Base-by-base conservation (phyloP, 30 jellyfish, hydroid and myxozoan genomes). In the Cassiopea xamachana region DNA sequence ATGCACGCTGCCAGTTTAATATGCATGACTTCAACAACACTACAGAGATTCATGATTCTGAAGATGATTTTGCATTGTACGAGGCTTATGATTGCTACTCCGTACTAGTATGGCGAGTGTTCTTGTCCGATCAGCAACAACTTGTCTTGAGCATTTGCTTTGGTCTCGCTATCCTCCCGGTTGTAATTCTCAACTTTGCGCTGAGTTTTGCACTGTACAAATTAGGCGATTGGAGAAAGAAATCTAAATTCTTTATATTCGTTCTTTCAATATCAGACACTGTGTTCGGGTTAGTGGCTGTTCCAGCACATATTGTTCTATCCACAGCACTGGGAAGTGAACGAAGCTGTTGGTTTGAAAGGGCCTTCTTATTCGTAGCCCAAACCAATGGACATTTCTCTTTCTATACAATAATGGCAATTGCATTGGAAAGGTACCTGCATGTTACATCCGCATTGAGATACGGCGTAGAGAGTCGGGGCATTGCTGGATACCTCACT, bases 261-360 rank as follows among this genome's bases (percentile, higher is more conserved):
- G 17, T 71, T 14, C 73, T 88, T 16, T 7, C 86, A 45, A 17
- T 88, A 46, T 88, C 95, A 15, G 95, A 88, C 60, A 9, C 51
- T 9, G 46, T 88, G 49, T 77, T 73, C 4, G 95, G 95, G 39
- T 8, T 88, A 67, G 86, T 88, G 16, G 44, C 79, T 7, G 79
- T 79, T 1, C 95, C 95, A 51, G 72, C 27, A 14, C 15, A 80
- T 49, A 69, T 88, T n/a, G 48, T 70, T 17, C 82, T 88, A 2
- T 43, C 58, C n/a, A 79, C 95, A 7, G 58, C 8, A 3, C 50
- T 88, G 1, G 64, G 86, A 17, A 68, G 70, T n/a, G 49, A 16
- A 45, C 95, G 95, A 17, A 17, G 72, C 51, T 88, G 95, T 78
- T 88, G 95, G 95, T 79, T 88, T 16, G 95, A 88, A 49, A 48